Base-by-base conservation (phyloP, 2,113 vertebrate species). In the Ageneiosus marmoratus region DNA sequence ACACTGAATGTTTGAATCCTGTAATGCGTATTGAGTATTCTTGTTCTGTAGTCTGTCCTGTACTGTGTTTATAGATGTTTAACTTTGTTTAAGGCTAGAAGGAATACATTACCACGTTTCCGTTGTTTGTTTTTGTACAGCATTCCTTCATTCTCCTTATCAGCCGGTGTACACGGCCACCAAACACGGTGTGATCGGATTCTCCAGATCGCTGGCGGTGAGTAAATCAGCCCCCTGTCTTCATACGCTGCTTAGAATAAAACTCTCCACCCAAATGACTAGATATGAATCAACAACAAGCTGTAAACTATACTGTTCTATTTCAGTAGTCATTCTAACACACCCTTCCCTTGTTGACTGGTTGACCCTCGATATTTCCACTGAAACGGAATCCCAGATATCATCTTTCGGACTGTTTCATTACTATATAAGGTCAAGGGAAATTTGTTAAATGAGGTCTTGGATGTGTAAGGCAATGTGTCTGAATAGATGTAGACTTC, bases 151-250 rank as follows among this genome's bases (percentile, higher is more conserved):
- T 70, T 96, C 95, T 76, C 95, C 97, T 24, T 94, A 96, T 62
- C 97, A 98, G 87, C 98, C 97, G 41, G 98, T 99, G 55, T 99
- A 99, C 86, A 97, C 95, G 55, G 97, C 98, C n/a, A 97, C 98
- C 24, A 99, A 99, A 88, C 94, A 98, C 4, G 98, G 97, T 24
- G 94, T 99, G 50, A 93, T 98, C 81, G 98, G 97, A 91, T 99
- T 99, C 94, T 96, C 96, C 50, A 93, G 97, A 77, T 97, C 96
- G 0, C 93, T 97, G 80, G 98, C 98, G 82, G 98, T 99, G 90
- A 96, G 97, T 91, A 89, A 65, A 63, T 32, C 56, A 34, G 29
- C 56, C 7, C 46, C 0, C 50, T 20, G 29, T 1, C 22, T 11
- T 27, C 24, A 48, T 27, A 75, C 16, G 10, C 2, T 1, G n/a